Percentiles rank a stretch among this genome's conserved stretches.
Evolutionary conservation across 2,797 vertebrate species (phyloP).

Genomic region (Mionectes olivaceus): DNA sequence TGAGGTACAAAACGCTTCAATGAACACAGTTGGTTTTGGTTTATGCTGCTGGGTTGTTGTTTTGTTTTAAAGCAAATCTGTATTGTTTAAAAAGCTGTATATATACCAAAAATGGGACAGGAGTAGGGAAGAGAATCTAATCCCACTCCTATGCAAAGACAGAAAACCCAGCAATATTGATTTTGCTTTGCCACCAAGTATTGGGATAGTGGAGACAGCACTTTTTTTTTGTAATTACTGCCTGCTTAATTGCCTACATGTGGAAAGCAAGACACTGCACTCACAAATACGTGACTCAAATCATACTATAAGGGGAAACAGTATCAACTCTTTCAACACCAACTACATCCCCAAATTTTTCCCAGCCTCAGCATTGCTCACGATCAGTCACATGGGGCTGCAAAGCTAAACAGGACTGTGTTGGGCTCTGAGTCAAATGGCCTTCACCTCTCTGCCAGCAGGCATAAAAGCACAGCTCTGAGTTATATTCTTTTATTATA

Average conservation of each 20-base stretch:
- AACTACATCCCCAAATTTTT: not conserved
- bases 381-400: not conserved
- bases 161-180: not conserved
- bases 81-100: not conserved
- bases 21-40: not conserved
- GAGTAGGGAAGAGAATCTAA: not conserved
- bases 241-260: not conserved
- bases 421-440: not conserved
- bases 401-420: not conserved
- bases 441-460: not conserved
- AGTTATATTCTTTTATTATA: not conserved
- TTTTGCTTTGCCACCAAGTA: not conserved
- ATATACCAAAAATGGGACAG: not conserved
- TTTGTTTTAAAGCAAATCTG: not conserved
- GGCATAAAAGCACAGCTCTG: not conserved
- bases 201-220: not conserved
- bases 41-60: not conserved
- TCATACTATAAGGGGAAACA: not conserved
- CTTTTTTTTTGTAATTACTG: not conserved
- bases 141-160: not conserved
- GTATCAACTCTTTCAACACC: not conserved
- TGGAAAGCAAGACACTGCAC: not conserved
- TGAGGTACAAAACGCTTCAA: slow-evolving; percentile 10
- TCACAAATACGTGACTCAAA: not conserved
- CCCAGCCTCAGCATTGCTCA: not conserved